These are phyloP conservation scores for Melanostoma scalare DNA, from an alignment of 2,888 invertebrate genomes.

Conservation along the genomic window DNA sequence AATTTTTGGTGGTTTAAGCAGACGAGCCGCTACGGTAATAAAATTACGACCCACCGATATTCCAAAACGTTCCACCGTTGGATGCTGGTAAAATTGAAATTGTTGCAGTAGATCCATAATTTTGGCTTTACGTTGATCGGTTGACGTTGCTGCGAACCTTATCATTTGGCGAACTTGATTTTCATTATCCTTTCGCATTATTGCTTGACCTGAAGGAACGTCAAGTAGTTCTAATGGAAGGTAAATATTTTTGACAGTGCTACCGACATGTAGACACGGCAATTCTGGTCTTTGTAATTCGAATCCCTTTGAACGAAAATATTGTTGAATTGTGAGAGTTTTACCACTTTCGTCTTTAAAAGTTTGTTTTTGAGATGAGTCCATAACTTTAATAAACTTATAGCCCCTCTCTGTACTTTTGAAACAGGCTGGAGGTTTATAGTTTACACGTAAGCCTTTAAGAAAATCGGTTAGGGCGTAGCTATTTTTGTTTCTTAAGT, in stretches of 20 bases:
- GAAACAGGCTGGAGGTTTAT: slow-evolving; percentile 77
- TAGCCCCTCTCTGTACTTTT: slow-evolving; percentile 74
- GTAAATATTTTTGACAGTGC: slow-evolving; percentile 86
- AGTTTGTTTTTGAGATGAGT: slow-evolving; percentile 78
- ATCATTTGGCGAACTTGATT: slow-evolving; percentile 94
- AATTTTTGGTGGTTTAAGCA: slow-evolving; percentile 89
- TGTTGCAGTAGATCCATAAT: slow-evolving; percentile 85
- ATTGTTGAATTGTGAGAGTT: slow-evolving; percentile 81
- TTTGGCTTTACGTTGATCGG: slow-evolving; percentile 89
- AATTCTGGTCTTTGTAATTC: slow-evolving; percentile 85
- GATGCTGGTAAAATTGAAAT: slow-evolving; percentile 78
- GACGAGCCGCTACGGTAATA: slow-evolving; percentile 89
- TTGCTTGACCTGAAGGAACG: slow-evolving; percentile 90
- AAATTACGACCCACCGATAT: slow-evolving; percentile 89
- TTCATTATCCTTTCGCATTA: slow-evolving; percentile 88
- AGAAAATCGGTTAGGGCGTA: slow-evolving; percentile 72
- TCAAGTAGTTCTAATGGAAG: slow-evolving; percentile 93
- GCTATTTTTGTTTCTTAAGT: not conserved
- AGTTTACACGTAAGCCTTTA: slow-evolving; percentile 77
- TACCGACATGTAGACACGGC: slow-evolving; percentile 93
- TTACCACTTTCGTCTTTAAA: slow-evolving; percentile 79
- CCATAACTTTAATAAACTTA: slow-evolving; percentile 75
- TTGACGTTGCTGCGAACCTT: slow-evolving; percentile 90
- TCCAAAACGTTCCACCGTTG: slow-evolving; percentile 90
- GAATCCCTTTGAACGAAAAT: slow-evolving; percentile 76